These are phyloP conservation scores for Larimichthys polyactis DNA, from an alignment of 2,113 vertebrate genomes.

Conservation along the genomic window DNA sequence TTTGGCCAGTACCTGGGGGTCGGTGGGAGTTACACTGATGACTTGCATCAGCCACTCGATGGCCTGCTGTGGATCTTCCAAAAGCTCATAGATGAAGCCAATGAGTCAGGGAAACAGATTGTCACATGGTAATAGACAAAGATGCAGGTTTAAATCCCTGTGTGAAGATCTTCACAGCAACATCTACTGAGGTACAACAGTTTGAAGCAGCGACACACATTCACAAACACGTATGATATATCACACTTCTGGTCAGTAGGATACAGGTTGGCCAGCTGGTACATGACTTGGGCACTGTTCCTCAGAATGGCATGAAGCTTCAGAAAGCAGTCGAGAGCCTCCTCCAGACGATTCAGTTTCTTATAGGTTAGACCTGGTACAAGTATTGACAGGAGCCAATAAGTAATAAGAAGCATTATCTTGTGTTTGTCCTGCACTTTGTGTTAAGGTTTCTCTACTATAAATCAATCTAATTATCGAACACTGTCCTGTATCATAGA, in stretches of 20 bases:
- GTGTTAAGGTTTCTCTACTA: too few relatives aligned
- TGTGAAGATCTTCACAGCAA: background rate
- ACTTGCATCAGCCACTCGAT: slow-evolving; percentile 96
- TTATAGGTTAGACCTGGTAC: slow-evolving; percentile 91
- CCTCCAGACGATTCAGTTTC: slow-evolving; percentile 89
- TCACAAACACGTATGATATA: background rate
- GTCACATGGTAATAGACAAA: background rate
- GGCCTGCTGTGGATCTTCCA: slow-evolving; percentile 92
- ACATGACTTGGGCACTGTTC: slow-evolving; percentile 93
- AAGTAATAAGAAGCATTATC: too few relatives aligned
- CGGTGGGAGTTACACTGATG: slow-evolving; percentile 92
- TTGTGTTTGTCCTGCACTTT: too few relatives aligned
- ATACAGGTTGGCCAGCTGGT: slow-evolving; percentile 95
- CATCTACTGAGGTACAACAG: background rate
- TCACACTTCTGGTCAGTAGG: slow-evolving; percentile 68
- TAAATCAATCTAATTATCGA: background rate
- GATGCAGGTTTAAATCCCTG: background rate
- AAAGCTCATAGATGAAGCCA: slow-evolving; percentile 88
- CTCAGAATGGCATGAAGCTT: slow-evolving; percentile 95
- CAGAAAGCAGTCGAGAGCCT: slow-evolving; percentile 94
- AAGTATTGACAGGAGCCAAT: background rate
- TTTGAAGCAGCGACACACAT: background rate
- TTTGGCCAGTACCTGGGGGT: slow-evolving; percentile 90
- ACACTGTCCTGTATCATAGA: background rate
- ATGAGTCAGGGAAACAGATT: slow-evolving; percentile 82